Conservation (phyloP, 2,113 vertebrate genomes). For the Thamnophis sirtalis region DNA sequence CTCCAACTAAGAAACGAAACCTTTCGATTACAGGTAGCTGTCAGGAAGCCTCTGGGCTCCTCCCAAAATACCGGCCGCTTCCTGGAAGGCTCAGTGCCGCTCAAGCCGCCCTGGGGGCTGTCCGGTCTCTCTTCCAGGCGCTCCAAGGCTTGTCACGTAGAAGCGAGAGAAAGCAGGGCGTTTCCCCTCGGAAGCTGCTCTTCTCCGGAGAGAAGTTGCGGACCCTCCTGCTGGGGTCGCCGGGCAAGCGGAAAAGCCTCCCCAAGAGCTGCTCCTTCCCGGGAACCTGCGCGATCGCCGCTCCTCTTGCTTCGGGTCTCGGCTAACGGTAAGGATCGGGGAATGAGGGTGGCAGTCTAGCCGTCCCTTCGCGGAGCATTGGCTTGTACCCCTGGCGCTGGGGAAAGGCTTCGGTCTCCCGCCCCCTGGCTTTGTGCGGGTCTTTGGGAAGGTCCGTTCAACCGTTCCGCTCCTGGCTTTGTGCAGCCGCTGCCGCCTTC, state of each 20-base stretch:
- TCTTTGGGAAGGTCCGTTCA: not conserved
- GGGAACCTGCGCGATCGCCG: not conserved
- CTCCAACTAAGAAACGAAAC: not conserved
- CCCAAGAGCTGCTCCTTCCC: not conserved
- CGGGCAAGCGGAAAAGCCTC: not conserved
- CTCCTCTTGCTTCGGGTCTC: not conserved
- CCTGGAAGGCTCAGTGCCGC: not conserved
- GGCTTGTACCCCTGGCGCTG: not conserved
- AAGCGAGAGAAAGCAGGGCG: not conserved
- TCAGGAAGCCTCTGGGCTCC: not conserved
- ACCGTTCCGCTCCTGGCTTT: not conserved
- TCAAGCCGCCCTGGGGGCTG: not conserved
- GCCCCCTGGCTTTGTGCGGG: not conserved
- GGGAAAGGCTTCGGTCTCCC: not conserved
- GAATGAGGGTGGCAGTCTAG: not conserved
- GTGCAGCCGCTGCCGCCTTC: no score
- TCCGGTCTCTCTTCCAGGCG: not conserved
- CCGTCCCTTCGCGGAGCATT: not conserved
- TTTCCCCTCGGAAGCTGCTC: not conserved
- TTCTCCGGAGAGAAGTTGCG: not conserved
- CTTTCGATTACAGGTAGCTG: not conserved
- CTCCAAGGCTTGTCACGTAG: not conserved
- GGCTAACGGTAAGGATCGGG: not conserved
- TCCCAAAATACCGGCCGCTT: not conserved
- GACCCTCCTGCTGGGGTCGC: not conserved